Evolutionary conservation across 2,888 invertebrate species (phyloP).

Genomic region (Baronia brevicornis): DNA sequence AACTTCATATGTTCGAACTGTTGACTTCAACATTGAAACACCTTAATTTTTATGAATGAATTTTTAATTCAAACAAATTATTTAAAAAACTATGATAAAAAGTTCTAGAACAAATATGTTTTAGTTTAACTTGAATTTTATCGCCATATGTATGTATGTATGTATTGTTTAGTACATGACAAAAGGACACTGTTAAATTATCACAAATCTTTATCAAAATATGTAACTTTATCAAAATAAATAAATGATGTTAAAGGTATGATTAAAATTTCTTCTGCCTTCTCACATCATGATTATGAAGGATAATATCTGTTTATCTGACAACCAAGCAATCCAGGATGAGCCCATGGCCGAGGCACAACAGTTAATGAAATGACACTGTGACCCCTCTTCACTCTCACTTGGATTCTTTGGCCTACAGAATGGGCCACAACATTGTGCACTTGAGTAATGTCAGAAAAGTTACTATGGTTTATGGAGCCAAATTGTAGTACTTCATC

Average conservation of each 20-base stretch:
- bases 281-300: slow-evolving; percentile 8
- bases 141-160: too few species aligned
- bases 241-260: not conserved
- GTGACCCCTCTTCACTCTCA: slow-evolving; percentile 64
- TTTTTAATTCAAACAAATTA: too few species aligned
- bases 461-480: slow-evolving; percentile 82
- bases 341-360: slow-evolving; percentile 84
- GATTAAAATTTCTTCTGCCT: not conserved
- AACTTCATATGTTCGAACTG: too few species aligned
- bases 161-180: not conserved
- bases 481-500: slow-evolving; percentile 87
- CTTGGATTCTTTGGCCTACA: slow-evolving; percentile 68
- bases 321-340: slow-evolving; percentile 83
- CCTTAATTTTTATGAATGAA: too few species aligned
- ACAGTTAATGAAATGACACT: slow-evolving; percentile 74
- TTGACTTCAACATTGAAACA: too few species aligned
- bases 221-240: not conserved
- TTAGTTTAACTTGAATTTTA: too few species aligned
- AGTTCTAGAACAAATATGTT: too few species aligned
- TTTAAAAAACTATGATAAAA: too few species aligned
- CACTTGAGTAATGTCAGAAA: slow-evolving; percentile 80
- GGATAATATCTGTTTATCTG: slow-evolving; percentile 39
- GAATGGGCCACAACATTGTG: slow-evolving; percentile 80
- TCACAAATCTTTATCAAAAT: not conserved
- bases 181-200: not conserved